Conservation (phyloP, 2,113 vertebrate genomes). For the Xyliphius kryptos region DNA sequence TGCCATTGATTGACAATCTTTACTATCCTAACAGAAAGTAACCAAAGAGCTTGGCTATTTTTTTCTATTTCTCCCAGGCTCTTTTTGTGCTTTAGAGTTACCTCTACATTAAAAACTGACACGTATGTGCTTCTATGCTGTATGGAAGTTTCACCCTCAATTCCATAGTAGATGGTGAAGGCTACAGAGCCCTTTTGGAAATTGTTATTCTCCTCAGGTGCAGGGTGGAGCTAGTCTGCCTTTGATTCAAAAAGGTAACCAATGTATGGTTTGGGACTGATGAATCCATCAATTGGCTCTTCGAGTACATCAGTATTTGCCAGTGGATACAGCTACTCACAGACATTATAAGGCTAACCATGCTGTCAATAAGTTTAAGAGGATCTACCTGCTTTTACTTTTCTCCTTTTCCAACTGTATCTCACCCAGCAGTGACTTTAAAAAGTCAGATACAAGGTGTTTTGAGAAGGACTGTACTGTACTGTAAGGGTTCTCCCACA, state of each 20-base stretch:
- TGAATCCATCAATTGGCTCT: conserved; percentile 26
- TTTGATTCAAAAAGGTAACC: conserved; percentile 31
- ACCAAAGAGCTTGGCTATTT: too few relatives aligned
- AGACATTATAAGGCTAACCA: conserved; percentile 21
- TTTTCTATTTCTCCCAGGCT: too few relatives aligned
- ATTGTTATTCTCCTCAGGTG: conserved; percentile 21
- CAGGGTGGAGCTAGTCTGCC: conserved; percentile 24
- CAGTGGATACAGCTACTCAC: conserved; percentile 23
- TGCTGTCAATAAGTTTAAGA: conserved; percentile 14
- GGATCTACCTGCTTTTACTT: conserved; percentile 18
- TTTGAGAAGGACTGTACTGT: conserved; percentile 15
- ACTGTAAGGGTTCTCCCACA: too few relatives aligned
- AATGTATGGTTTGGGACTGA: conserved; percentile 32
- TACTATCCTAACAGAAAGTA: too few relatives aligned
- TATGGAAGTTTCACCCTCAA: too few relatives aligned
- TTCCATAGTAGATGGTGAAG: too few relatives aligned
- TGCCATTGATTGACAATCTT: too few relatives aligned
- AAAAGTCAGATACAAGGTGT: conserved; percentile 27
- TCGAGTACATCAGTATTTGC: conserved; percentile 28
- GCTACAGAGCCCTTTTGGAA: conserved; percentile 17
- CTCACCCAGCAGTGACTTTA: conserved; percentile 23
- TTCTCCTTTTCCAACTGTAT: not conserved
- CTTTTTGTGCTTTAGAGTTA: too few relatives aligned
- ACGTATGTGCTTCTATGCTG: too few relatives aligned
- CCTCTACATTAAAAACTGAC: too few relatives aligned